Base-by-base conservation (phyloP, 2,113 vertebrate species). In the Gallinago media region DNA sequence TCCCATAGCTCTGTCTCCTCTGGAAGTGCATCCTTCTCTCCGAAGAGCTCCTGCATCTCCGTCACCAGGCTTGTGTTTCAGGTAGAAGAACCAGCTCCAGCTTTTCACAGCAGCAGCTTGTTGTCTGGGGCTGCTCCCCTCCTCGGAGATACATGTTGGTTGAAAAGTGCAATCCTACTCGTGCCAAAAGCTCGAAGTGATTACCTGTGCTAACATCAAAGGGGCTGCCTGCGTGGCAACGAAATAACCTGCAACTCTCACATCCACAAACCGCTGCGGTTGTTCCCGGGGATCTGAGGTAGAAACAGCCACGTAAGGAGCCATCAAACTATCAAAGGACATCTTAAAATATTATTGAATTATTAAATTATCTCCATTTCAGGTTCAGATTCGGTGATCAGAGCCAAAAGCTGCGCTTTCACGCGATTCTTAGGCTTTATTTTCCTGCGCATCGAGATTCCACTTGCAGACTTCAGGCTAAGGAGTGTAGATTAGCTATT, bases 111-210 rank as follows among this genome's bases (percentile, higher is more conserved):
- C 55, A 85, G n/a, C 62, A 80, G 63, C 25, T 36, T 9, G 14
- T 52, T 2, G 3, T 40, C 42, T 50, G 65, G 42, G 8, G 56
- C 55, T 47, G 49, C 68, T 89, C 25, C 38, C 42, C 66, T 50
- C 65, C 65, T 32, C 76, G 0, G 4, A 40, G 21, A 29, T 8
- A 4, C 0, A 3, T 1, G 31, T 22, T 11, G 1, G 11, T 8
- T 65, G 70, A 34, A 59, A 83, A 73, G 59, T 0, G 5, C 44
- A 20, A 38, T 34, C 42, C 36, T 21, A 14, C 70, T 63, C 2
- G 5, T 16, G 12, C 50, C 58, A 26, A 38, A n/a, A 49, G 19
- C 84, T 36, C 4, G 2, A 14, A 55, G 22, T 8, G 8, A 54
- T 56, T 38, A 21, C 62, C 50, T 18, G 40, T 3, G 23, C 62